phyloP scores from a whole-genome alignment of 2,797 vertebrate genomes.

The Pterois miles region DNA sequence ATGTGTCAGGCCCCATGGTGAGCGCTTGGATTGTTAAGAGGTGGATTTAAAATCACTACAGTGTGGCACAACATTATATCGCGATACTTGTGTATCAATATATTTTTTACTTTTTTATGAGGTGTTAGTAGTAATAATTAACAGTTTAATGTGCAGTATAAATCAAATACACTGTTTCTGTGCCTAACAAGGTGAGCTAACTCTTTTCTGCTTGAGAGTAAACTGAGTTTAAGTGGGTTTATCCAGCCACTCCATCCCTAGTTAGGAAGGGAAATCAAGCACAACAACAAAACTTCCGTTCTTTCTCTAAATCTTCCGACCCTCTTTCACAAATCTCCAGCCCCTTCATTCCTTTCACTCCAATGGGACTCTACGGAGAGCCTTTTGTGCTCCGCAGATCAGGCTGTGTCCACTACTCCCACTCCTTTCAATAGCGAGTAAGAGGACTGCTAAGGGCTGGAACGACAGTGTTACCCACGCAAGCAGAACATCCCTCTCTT shows the following conservation, averaged over 20 bases:
- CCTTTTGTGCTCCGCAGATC: slow-evolving; percentile 85
- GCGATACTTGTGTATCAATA: no score
- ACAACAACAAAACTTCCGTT: slow-evolving; percentile 89
- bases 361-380: slow-evolving; percentile 77
- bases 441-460: slow-evolving; percentile 85
- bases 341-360: slow-evolving; percentile 86
- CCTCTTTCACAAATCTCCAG: slow-evolving; percentile 77
- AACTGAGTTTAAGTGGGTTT: slow-evolving; percentile 68
- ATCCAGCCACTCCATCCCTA: slow-evolving; percentile 68
- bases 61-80: no score
- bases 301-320: slow-evolving; percentile 82
- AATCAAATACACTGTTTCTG: background rate
- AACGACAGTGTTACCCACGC: slow-evolving; percentile 84
- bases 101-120: background rate
- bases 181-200: slow-evolving; percentile 23
- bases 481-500: slow-evolving; percentile 90
- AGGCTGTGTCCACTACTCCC: slow-evolving; percentile 82
- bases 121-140: background rate
- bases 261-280: slow-evolving; percentile 76
- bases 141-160: background rate
- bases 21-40: no score
- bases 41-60: no score
- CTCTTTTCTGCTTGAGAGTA: slow-evolving; percentile 29
- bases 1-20: no score
- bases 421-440: slow-evolving; percentile 83